Evolutionary conservation across 2,888 invertebrate genomes (phyloP).

Genomic region (Eilema sororculum): DNA sequence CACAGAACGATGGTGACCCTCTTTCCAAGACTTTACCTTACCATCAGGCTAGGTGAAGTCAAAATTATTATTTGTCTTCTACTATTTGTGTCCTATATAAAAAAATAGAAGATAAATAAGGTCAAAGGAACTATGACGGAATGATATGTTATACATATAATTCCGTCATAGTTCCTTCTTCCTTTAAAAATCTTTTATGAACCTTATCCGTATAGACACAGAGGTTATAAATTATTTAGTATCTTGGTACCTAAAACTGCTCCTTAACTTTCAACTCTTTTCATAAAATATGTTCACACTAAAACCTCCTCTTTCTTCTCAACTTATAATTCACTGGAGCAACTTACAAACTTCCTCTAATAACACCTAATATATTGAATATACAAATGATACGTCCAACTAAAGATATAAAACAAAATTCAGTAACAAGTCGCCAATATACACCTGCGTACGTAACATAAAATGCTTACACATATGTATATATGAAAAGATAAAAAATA

Average conservation of each 20-base stretch:
- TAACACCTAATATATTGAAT: conserved; percentile 31
- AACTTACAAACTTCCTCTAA: conserved; percentile 15
- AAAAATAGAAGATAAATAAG: too few relatives aligned
- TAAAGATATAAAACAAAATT: conserved; percentile 49
- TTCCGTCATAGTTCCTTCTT: too few relatives aligned
- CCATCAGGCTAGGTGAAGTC: too few relatives aligned
- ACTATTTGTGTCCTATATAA: too few relatives aligned
- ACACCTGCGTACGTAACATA: conserved; percentile 55
- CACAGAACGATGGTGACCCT: too few relatives aligned
- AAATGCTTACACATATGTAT: conserved; percentile 36
- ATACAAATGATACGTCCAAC: conserved; percentile 43
- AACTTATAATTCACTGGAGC: neutral
- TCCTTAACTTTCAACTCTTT: neutral
- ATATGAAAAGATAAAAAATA: conserved; percentile 56
- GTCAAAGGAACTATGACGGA: too few relatives aligned
- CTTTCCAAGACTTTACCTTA: too few relatives aligned
- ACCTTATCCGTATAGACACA: conserved; percentile 62
- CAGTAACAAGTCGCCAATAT: conserved; percentile 48
- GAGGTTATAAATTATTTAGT: conserved; percentile 58
- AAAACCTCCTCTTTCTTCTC: too few relatives aligned
- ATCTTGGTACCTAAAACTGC: too few relatives aligned
- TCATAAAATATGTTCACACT: neutral
- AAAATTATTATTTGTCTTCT: too few relatives aligned
- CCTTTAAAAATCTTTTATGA: conserved; percentile 64
- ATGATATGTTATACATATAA: too few relatives aligned